phyloP scores from a whole-genome alignment of 2,113 vertebrate species.

The Rhinopomastus cyanomelas region DNA sequence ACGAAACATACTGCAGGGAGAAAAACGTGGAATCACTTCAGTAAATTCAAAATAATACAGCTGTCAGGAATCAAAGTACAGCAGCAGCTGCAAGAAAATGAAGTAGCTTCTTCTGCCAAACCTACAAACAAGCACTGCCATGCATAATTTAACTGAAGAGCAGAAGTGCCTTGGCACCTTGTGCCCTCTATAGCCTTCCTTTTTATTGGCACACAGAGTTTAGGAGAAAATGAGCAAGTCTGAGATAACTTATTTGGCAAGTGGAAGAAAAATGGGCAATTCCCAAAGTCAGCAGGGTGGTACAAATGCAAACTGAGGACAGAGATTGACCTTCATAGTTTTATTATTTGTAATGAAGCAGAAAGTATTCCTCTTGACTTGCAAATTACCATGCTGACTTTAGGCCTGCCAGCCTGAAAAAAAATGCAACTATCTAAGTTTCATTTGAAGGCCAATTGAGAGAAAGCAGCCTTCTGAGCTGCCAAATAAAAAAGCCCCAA shows the following conservation, averaged over 20 bases:
- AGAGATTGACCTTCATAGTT: not conserved
- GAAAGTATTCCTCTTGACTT: not conserved
- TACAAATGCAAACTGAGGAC: not conserved
- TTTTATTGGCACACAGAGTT: not conserved
- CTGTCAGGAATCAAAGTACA: not conserved
- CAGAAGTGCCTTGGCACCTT: not conserved
- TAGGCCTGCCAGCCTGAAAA: not conserved
- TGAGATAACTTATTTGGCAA: not conserved
- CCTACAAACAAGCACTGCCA: not conserved
- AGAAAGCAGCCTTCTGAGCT: not conserved
- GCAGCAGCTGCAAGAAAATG: not conserved
- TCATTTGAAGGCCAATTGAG: not conserved
- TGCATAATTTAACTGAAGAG: not conserved
- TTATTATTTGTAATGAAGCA: not conserved
- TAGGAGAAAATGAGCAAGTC: not conserved
- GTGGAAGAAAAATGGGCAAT: not conserved
- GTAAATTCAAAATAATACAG: conserved; percentile 14
- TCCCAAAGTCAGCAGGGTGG: not conserved
- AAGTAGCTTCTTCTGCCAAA: not conserved
- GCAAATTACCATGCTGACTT: not conserved
- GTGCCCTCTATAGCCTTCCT: not conserved
- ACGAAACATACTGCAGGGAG: conserved; percentile 87
- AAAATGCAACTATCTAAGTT: not conserved
- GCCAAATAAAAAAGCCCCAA: not conserved
- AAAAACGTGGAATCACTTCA: not conserved